A percentile compares a stretch with the other conserved stretches of the same genome.
Evolutionary conservation across 2,888 invertebrate genomes (phyloP).

Genomic region (Troides oblongomaculatus): DNA sequence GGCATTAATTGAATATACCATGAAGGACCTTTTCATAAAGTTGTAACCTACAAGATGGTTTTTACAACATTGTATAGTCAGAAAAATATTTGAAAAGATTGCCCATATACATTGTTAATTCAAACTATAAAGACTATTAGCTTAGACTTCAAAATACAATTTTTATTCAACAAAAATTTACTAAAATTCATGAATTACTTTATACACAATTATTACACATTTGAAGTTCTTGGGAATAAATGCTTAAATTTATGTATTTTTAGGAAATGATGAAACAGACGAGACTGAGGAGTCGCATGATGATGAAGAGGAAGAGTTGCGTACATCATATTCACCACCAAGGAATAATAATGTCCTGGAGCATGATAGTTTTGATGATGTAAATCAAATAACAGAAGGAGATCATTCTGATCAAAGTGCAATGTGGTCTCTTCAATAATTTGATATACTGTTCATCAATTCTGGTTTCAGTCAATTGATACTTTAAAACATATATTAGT

Average conservation of each 20-base stretch:
- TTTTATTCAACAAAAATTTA: too few species aligned
- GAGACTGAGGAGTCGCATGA: conserved; percentile 80
- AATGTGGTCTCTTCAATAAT: conserved; percentile 53
- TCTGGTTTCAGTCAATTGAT: neutral
- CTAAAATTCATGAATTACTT: neutral
- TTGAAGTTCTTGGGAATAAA: too few species aligned
- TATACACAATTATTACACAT: neutral
- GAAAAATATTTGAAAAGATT: too few species aligned
- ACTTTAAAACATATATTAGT: too few species aligned
- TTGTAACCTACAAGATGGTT: too few species aligned
- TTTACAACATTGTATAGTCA: too few species aligned
- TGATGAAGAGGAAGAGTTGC: conserved; percentile 79
- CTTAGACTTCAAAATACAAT: too few species aligned
- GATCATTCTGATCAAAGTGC: conserved; percentile 56
- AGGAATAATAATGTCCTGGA: conserved; percentile 69
- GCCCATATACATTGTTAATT: too few species aligned
- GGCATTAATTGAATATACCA: too few species aligned
- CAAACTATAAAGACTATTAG: too few species aligned
- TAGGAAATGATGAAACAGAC: conserved; percentile 79
- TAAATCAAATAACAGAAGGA: too few species aligned
- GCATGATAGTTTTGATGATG: conserved; percentile 57
- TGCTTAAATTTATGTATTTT: neutral
- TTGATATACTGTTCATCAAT: neutral
- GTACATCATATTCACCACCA: conserved; percentile 64
- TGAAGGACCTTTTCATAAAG: too few species aligned